Base-by-base conservation (phyloP, 2,113 vertebrate species). In the Corvus hawaiiensis region DNA sequence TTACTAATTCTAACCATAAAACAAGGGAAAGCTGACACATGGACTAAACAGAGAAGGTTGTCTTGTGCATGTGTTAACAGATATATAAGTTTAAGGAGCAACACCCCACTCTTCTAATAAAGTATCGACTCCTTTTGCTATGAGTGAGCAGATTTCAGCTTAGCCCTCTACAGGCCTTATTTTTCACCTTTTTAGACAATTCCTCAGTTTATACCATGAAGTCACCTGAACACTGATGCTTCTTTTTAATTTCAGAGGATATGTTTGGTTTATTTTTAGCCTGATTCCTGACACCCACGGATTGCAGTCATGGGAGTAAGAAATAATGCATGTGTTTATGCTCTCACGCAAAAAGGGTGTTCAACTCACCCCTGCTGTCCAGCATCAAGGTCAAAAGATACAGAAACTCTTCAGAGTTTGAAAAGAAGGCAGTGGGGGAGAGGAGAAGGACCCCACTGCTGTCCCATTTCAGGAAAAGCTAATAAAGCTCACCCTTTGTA, bases 401-500 rank as follows among this genome's bases (percentile, higher is more conserved):
- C 0, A 3, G 72, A 95, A 93, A 93, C 86, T 96, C 93, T 81
- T 89, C 39, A 0, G 86, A 94, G 91, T 96, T 87, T 95, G 83
- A 95, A 94, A 96, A 95, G 93, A 59, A 84, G 90, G 76, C 95
- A 74, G 93, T 93, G 64, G 93, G 89, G 64, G 68, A 94, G 76
- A 92, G 35, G 21, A 92, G 73, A 78, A 71, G 59, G 96, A 90
- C 72, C 37, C 68, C 73, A 95, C 83, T 86, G 94, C 94, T 88
- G 95, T 93, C 95, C 96, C 94, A 92, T 95, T 95, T 92, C 90
- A 90, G 71, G 58, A 79, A 77, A 90, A 95, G 71, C 93, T 96
- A 96, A 93, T 94, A 97, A 94, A 91, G 83, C 90, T 94, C 75
- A 61, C 30, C 79, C 96, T 97, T 96, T 97, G 92, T 95, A 62